Base-by-base conservation (phyloP, 1,140 invertebrate species). In the Penaeus indicus region DNA sequence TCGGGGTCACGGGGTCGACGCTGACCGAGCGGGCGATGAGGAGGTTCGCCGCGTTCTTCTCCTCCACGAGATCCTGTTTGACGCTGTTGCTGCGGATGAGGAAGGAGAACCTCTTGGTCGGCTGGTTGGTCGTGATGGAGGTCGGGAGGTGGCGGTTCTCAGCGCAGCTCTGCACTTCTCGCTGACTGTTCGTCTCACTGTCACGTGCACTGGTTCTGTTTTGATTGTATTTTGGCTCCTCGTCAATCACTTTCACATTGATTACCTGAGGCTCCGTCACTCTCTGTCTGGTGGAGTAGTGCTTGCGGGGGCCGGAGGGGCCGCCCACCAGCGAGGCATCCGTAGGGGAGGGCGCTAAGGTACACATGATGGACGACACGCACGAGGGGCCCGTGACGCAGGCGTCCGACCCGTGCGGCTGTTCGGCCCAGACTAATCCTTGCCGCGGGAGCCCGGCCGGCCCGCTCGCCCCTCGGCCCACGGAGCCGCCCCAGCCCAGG, bases 61-160 rank as follows among this genome's bases (percentile, higher is more conserved):
- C 80, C 4, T 32, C 42, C 32, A 69, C 32, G 21, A 42, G 61
- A 21, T 78, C 64, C 42, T 80, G 78, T 32, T 88, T 89, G 54
- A 91, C 61, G 69, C 89, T 91, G 77, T 86, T 90, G 62, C 89
- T 90, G 16, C 90, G 72, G 21, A 91, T 84, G 42, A 91, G 88
- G 63, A 91, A 91, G 60, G 90, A 91, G 47, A 91, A 91, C 32
- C 90, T 80, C 77, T 91, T 91, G 11, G 90, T 90, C 61, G 90
- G 90, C 78, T 84, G 88, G 38, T 88, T 85, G 22, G 88, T 90
- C 16, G 81, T 81, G 13, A 85, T 38, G 22, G 90, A 91, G 25
- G 85, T 91, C 67, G 87, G 79, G 32, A 84, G 69, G 63, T 38
- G 32, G 61, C 80, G 47, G 27, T 60, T 62, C 13, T 62, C 25